Conservation (phyloP, 2,888 invertebrate species). For the Folsomia manolachei region DNA sequence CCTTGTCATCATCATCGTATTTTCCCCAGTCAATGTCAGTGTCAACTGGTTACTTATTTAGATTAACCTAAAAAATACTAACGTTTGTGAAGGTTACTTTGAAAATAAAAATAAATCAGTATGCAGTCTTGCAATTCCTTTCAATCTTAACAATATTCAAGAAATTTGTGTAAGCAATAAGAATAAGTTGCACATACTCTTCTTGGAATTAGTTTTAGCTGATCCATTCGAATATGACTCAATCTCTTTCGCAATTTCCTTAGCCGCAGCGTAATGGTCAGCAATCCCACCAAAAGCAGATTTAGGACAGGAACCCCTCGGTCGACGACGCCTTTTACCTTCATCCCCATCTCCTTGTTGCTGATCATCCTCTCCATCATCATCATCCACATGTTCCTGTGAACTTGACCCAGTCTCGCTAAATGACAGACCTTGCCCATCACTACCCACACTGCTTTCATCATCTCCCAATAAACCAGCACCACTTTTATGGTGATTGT, state of each 20-base stretch:
- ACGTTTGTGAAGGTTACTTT: too few species aligned
- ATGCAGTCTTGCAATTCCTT: too few species aligned
- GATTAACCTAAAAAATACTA: too few species aligned
- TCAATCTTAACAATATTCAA: too few species aligned
- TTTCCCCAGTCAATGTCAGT: too few species aligned
- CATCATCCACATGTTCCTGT: constrained; percentile 3
- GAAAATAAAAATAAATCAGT: too few species aligned
- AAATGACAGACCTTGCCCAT: background rate
- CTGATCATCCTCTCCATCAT: constrained; percentile 34
- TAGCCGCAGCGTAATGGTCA: constrained; percentile 50
- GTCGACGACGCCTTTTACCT: constrained; percentile 20
- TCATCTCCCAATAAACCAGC: background rate
- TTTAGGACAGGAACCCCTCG: constrained; percentile 31
- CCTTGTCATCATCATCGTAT: too few species aligned
- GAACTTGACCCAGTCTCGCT: background rate
- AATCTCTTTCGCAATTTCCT: constrained; percentile 51
- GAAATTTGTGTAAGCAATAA: too few species aligned
- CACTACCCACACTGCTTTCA: background rate
- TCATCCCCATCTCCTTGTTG: constrained; percentile 20
- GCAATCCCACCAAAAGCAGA: constrained; percentile 51
- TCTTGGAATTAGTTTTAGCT: constrained; percentile 45
- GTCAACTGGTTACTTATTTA: too few species aligned
- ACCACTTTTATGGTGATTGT: background rate
- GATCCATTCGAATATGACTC: constrained; percentile 48
- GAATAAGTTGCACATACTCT: too few species aligned